Evolutionary conservation across 2,888 invertebrate species (phyloP).

Genomic region (Tachina lurida): DNA sequence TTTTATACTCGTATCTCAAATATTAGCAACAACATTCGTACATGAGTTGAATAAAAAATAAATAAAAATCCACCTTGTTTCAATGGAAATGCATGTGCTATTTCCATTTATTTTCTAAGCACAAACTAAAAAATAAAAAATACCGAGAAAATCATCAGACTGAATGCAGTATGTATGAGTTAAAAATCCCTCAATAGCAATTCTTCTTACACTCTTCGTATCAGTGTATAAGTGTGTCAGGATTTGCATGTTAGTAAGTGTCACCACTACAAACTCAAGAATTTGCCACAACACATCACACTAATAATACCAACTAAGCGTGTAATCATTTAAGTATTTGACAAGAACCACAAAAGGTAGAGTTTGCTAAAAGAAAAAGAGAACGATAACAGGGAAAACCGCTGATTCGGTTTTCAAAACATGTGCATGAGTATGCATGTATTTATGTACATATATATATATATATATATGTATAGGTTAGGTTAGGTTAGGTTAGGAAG

Average conservation of each 20-base stretch:
- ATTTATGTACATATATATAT: neutral
- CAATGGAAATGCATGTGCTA: too few species aligned
- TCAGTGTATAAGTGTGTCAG: slow-evolving; percentile 24
- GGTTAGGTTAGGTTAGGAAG: too few species aligned
- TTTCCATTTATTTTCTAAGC: neutral
- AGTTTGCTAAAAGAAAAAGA: neutral
- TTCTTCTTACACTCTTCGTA: neutral
- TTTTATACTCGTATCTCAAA: too few species aligned
- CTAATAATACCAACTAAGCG: slow-evolving; percentile 50
- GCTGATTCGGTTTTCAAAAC: neutral
- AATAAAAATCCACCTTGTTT: neutral
- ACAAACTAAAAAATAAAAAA: neutral
- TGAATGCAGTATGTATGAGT: slow-evolving; percentile 34
- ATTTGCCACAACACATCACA: slow-evolving; percentile 1
- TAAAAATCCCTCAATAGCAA: slow-evolving; percentile 27
- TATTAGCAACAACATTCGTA: neutral
- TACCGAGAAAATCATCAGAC: neutral
- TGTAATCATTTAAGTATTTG: slow-evolving; percentile 61
- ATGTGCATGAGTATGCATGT: neutral
- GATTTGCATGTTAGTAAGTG: slow-evolving; percentile 44
- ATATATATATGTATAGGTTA: too few species aligned
- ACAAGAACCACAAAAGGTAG: slow-evolving; percentile 46
- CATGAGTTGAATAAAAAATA: neutral
- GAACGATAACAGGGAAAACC: neutral
- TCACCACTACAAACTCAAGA: slow-evolving; percentile 31